These are phyloP conservation scores for Aspidoscelis tigris DNA, from an alignment of 2,113 vertebrate genomes.

Conservation along the genomic window DNA sequence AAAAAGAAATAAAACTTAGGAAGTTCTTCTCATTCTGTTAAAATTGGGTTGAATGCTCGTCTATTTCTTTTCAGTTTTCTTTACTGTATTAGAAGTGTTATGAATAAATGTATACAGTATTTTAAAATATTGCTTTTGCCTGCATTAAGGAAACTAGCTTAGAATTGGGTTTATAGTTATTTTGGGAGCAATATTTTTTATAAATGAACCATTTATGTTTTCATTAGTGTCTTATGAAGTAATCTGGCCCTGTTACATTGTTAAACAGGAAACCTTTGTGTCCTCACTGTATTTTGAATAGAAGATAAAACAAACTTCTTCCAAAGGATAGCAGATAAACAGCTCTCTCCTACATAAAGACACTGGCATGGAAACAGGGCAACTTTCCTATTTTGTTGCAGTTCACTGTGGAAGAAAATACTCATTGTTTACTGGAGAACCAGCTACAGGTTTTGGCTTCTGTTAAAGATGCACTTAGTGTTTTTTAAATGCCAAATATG, in stretches of 20 bases:
- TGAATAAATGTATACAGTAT: neutral
- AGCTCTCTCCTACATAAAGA: constrained; percentile 41
- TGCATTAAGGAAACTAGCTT: neutral
- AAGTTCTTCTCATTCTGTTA: neutral
- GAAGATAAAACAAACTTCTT: constrained; percentile 57
- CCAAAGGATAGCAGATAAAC: constrained; percentile 64
- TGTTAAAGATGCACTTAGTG: neutral
- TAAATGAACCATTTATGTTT: neutral
- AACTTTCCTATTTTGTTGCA: constrained; percentile 42
- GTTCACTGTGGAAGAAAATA: constrained; percentile 32
- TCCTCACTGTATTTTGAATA: constrained; percentile 55
- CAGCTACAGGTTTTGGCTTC: neutral
- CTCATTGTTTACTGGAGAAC: neutral
- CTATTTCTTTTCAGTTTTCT: neutral
- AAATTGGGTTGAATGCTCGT: neutral
- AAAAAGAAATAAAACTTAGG: neutral
- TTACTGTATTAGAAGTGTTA: neutral
- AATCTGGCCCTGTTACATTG: constrained; percentile 64
- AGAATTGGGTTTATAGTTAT: neutral
- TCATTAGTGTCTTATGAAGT: constrained; percentile 7
- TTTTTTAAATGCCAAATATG: neutral
- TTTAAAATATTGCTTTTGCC: neutral
- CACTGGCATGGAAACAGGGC: constrained; percentile 11
- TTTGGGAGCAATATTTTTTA: neutral
- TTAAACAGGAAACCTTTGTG: constrained; percentile 69